phyloP scores from a whole-genome alignment of 2,888 invertebrate genomes.

The Leptothorax acervorum region DNA sequence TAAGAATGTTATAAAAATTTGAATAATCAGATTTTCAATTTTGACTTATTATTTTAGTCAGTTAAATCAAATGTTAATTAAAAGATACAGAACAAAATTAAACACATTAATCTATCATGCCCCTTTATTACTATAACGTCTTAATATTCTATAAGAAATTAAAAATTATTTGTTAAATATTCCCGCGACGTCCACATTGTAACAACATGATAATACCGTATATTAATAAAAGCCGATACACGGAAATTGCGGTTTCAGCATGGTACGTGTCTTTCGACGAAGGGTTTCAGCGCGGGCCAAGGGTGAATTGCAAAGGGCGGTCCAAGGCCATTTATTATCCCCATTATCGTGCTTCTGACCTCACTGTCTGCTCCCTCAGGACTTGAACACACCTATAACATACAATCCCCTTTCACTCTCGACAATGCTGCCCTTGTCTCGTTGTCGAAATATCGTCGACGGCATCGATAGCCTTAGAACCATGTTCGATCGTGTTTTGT shows the following conservation, averaged over 20 bases:
- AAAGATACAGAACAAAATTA: background rate
- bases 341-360: slow-evolving; percentile 77
- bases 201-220: slow-evolving; percentile 19
- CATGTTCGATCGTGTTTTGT: slow-evolving; percentile 68
- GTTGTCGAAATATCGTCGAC: slow-evolving; percentile 64
- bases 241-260: slow-evolving; percentile 61
- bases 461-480: slow-evolving; percentile 62
- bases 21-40: background rate
- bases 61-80: background rate
- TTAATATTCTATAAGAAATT: background rate
- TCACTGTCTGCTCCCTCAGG: slow-evolving; percentile 64
- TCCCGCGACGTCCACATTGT: background rate
- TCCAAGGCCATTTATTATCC: slow-evolving; percentile 78
- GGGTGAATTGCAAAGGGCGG: slow-evolving; percentile 73
- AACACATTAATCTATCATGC: background rate
- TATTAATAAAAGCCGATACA: slow-evolving; percentile 59
- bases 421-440: slow-evolving; percentile 66
- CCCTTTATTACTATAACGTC: background rate
- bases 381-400: slow-evolving; percentile 63
- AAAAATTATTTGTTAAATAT: background rate
- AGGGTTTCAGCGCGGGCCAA: slow-evolving; percentile 55
- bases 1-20: background rate
- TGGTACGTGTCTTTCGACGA: slow-evolving; percentile 58
- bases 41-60: background rate
- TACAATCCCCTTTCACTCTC: slow-evolving; percentile 66